Conservation (phyloP, 2,113 vertebrate genomes). For the Chaetorhynchus papuensis region DNA sequence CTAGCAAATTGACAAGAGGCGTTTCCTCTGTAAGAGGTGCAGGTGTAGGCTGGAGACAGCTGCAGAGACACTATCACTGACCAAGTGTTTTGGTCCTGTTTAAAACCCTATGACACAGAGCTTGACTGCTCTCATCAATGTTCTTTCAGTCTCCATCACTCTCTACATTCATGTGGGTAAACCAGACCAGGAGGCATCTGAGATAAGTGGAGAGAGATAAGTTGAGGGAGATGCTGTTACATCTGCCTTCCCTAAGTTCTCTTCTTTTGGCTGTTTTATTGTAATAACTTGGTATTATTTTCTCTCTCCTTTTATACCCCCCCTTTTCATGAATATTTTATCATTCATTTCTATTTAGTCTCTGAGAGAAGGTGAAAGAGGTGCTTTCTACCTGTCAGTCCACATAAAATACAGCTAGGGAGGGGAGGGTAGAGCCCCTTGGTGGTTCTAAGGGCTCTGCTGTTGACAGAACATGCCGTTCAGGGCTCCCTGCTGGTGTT, state of each 20-base stretch:
- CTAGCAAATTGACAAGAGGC: neutral
- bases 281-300: neutral
- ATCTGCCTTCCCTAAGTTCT: neutral
- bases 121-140: neutral
- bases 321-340: constrained; percentile 12
- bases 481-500: neutral
- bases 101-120: neutral
- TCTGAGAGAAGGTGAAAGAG: neutral
- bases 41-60: neutral
- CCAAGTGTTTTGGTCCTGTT: neutral
- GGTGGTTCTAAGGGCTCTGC: neutral
- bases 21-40: neutral
- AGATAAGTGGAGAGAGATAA: neutral
- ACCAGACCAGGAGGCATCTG: neutral
- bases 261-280: neutral
- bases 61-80: neutral
- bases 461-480: neutral
- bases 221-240: neutral
- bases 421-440: neutral
- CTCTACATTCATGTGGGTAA: neutral
- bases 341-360: neutral
- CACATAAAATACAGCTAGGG: neutral
- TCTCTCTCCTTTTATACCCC: neutral
- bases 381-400: neutral
- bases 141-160: neutral